Evolutionary conservation across 2,113 vertebrate species (phyloP).

Genomic region (Cynoglossus semilaevis): DNA sequence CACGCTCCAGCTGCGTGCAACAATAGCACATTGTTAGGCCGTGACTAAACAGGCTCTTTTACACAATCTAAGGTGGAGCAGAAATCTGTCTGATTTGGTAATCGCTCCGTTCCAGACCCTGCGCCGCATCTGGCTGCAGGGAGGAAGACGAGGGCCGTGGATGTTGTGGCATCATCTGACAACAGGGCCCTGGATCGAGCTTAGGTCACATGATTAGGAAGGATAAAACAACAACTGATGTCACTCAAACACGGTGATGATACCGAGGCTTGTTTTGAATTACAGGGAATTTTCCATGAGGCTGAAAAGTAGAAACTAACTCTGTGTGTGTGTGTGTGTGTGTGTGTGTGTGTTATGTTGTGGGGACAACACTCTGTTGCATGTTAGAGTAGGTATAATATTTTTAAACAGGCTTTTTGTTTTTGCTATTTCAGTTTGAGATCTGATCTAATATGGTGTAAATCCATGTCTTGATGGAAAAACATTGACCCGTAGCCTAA

Average conservation of each 20-base stretch:
- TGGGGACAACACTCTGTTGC: no score
- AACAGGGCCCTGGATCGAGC: conserved; percentile 55
- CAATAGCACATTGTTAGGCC: conserved; percentile 33
- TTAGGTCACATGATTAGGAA: conserved; percentile 69
- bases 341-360: conserved; percentile 12
- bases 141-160: conserved; percentile 52
- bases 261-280: conserved; percentile 70
- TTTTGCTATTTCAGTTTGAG: no score
- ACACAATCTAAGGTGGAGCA: conserved; percentile 56
- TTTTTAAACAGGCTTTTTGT: no score
- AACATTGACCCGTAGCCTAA: no score
- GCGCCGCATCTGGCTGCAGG: conserved; percentile 54
- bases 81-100: conserved; percentile 58
- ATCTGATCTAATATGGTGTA: no score
- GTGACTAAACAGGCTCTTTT: conserved; percentile 30
- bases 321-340: conserved; percentile 53
- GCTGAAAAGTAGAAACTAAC: conserved; percentile 34
- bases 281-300: conserved; percentile 67
- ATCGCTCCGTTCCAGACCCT: conserved; percentile 43
- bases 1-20: conserved; percentile 22
- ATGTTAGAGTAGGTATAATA: no score
- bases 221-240: conserved; percentile 69
- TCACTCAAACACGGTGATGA: conserved; percentile 60
- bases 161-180: conserved; percentile 63
- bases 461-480: no score